phyloP scores from a whole-genome alignment of 2,113 vertebrate species.

The Pseudopodoces humilis region DNA sequence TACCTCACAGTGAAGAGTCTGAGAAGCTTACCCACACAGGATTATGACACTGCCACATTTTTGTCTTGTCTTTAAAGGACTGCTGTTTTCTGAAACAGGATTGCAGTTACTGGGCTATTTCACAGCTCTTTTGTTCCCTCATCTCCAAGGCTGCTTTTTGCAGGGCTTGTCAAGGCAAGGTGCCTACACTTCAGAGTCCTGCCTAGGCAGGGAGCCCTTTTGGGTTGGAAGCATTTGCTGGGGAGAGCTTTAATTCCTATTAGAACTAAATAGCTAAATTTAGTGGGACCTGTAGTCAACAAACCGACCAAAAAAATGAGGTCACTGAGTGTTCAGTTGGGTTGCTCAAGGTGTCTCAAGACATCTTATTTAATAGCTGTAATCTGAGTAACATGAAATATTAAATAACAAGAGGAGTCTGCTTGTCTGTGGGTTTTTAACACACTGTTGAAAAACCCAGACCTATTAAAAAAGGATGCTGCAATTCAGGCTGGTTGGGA shows the following conservation, averaged over 20 bases:
- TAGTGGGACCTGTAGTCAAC: not conserved
- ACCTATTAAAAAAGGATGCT: conserved; percentile 15
- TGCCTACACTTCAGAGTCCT: accelerated
- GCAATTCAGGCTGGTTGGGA: conserved; percentile 10
- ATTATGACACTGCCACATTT: not conserved
- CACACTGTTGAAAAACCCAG: not conserved
- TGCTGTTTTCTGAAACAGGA: not conserved
- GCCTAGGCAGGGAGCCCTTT: not conserved
- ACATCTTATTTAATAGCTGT: not conserved
- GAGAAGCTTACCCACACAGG: accelerated
- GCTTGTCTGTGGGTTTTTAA: conserved; percentile 17
- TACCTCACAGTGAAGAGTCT: not conserved
- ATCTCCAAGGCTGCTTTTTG: not conserved
- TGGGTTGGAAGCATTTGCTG: not conserved
- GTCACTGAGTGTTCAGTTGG: not conserved
- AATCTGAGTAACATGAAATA: not conserved
- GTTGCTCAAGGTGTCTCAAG: not conserved
- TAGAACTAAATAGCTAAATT: not conserved
- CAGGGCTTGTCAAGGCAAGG: not conserved
- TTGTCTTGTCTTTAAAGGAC: not conserved
- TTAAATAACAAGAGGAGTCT: not conserved
- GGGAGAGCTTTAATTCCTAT: not conserved
- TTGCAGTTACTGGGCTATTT: not conserved
- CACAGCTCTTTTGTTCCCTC: not conserved
- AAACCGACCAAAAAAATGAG: not conserved